Evolutionary conservation across 2,797 vertebrate species (phyloP).

Genomic region (Cuniculus paca): DNA sequence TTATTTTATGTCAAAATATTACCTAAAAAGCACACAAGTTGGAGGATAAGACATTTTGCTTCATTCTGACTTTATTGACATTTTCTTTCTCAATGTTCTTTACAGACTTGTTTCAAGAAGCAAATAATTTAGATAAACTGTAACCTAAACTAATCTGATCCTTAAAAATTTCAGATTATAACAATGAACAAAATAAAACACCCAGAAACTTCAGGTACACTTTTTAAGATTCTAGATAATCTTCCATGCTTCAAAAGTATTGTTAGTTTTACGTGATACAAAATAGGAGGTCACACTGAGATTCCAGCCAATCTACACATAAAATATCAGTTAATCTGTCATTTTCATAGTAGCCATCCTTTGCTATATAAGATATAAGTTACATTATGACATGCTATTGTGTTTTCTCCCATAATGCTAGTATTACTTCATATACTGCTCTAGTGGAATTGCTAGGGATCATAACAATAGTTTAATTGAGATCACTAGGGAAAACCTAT

Average conservation of each 20-base stretch:
- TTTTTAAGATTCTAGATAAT: background rate
- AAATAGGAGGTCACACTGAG: rapidly evolving
- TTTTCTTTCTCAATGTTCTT: background rate
- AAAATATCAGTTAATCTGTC: background rate
- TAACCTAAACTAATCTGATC: background rate
- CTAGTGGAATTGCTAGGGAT: background rate
- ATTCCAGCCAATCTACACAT: background rate
- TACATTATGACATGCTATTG: background rate
- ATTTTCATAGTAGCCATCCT: background rate
- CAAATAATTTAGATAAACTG: background rate
- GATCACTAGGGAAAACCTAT: background rate
- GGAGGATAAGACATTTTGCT: background rate
- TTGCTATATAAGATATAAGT: background rate
- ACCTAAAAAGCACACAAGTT: background rate
- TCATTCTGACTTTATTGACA: background rate
- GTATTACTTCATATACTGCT: background rate
- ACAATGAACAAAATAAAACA: background rate
- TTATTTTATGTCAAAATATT: background rate
- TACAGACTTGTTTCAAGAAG: background rate
- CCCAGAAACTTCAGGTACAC: rapidly evolving
- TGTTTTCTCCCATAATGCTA: background rate
- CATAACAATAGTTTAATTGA: background rate
- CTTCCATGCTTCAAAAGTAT: background rate
- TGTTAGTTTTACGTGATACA: background rate
- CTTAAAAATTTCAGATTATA: background rate